These are phyloP conservation scores for Lasioglossum leucozonium DNA, from an alignment of 2,888 invertebrate genomes.

Conservation along the genomic window DNA sequence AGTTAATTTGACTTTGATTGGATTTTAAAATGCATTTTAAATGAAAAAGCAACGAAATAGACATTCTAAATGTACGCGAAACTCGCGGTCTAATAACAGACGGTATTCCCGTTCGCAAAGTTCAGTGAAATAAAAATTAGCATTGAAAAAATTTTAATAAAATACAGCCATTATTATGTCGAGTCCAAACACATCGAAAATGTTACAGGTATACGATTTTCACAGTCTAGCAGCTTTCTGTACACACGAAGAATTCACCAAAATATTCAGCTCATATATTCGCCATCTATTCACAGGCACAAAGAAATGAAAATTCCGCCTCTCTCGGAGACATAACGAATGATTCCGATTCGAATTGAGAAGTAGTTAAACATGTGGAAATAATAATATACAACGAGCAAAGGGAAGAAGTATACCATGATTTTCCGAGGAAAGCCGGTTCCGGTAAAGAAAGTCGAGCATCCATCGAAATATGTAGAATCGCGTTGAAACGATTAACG, in stretches of 20 bases:
- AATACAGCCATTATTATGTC: neutral
- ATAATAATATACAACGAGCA: neutral
- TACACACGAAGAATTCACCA: no score
- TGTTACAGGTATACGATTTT: neutral
- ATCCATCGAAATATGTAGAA: neutral
- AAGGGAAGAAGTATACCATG: neutral
- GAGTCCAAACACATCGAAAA: neutral
- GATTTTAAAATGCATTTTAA: neutral
- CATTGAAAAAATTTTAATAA: neutral
- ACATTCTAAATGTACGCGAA: neutral
- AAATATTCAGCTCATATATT: no score
- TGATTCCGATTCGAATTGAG: neutral
- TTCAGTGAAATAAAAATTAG: neutral
- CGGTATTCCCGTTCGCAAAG: neutral
- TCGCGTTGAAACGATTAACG: constrained; percentile 46
- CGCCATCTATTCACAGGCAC: neutral
- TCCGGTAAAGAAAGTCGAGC: neutral
- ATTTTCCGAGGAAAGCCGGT: neutral
- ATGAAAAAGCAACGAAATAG: neutral
- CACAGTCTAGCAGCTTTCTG: neutral
- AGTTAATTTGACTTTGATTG: neutral
- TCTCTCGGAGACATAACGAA: no score
- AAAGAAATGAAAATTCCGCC: no score
- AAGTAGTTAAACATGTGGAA: neutral
- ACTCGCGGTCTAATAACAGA: neutral